Conservation (phyloP, 2,797 vertebrate genomes). For the Sebastes alutus region DNA sequence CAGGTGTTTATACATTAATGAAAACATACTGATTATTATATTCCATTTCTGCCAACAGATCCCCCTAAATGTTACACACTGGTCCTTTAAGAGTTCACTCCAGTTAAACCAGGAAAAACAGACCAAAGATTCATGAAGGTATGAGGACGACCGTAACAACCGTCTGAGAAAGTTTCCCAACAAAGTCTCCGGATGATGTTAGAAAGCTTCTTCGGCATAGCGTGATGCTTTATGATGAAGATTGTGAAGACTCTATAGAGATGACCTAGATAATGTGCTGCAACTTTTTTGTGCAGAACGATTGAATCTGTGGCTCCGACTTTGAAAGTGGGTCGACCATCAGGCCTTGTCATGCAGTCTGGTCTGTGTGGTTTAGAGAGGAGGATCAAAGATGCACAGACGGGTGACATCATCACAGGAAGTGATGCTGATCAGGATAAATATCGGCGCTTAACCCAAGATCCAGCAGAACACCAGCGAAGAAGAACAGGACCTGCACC, state of each 20-base stretch:
- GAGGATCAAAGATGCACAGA: slow-evolving; percentile 29
- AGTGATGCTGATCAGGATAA: slow-evolving; percentile 25
- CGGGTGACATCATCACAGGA: slow-evolving; percentile 48
- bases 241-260: background rate
- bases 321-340: slow-evolving; percentile 46
- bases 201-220: background rate
- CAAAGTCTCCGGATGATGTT: background rate
- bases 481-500: background rate
- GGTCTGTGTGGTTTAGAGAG: slow-evolving; percentile 32
- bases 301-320: background rate
- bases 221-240: background rate
- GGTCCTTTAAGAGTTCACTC: background rate
- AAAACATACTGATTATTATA: too few relatives aligned
- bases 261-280: slow-evolving; percentile 56
- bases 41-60: too few relatives aligned
- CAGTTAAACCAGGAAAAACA: background rate
- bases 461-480: slow-evolving; percentile 9
- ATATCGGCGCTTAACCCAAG: background rate
- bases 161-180: background rate
- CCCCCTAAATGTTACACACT: too few relatives aligned
- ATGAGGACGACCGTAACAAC: background rate
- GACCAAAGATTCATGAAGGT: background rate
- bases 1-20: too few relatives aligned
- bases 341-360: background rate
- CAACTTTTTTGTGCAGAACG: background rate